A percentile compares a stretch with the other conserved stretches of the same genome.
Conservation (phyloP, 2,797 vertebrate genomes). For the Acipenser transmontanus region DNA sequence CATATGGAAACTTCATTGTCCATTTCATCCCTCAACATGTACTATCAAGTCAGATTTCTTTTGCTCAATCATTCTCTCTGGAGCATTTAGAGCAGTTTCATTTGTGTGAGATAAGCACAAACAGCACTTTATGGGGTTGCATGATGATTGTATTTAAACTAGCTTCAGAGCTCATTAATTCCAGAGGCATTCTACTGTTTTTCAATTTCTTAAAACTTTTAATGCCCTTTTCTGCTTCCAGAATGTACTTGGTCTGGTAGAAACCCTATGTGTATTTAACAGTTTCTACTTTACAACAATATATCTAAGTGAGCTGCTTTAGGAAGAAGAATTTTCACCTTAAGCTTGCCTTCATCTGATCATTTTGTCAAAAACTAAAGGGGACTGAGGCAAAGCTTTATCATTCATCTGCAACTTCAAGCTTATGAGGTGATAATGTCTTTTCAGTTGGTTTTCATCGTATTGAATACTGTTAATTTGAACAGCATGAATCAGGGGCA, state of each 20-base stretch:
- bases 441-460: conserved; percentile 14
- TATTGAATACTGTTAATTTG: conserved; percentile 31
- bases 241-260: no score
- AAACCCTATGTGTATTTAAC: no score
- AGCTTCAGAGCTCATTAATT: conserved; percentile 38
- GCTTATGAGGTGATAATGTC: not conserved
- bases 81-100: conserved; percentile 47
- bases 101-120: conserved; percentile 36
- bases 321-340: no score
- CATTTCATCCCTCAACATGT: conserved; percentile 76
- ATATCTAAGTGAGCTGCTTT: no score
- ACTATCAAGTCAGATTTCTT: conserved; percentile 66
- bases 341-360: no score
- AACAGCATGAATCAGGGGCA: conserved; percentile 12
- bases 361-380: no score
- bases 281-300: no score
- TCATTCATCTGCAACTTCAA: not conserved
- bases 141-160: conserved; percentile 37
- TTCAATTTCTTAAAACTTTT: no score
- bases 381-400: no score
- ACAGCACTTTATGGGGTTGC: conserved; percentile 25
- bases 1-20: conserved; percentile 86
- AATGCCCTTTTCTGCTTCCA: no score
- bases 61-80: conserved; percentile 55
- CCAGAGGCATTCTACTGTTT: not conserved